Conservation (phyloP, 1,140 invertebrate genomes). For the Bicyclus anynana region DNA sequence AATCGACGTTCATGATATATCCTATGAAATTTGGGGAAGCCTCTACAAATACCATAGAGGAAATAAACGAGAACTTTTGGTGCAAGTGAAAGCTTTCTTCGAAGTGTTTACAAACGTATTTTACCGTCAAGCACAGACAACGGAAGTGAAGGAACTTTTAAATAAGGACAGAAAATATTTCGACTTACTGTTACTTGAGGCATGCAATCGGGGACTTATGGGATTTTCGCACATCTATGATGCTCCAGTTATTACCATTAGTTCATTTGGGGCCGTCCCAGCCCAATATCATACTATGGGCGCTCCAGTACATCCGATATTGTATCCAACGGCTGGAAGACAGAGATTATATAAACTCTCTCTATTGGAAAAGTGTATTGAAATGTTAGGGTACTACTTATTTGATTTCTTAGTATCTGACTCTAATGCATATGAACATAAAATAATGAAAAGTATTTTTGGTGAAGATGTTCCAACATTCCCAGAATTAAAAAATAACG, state of each 20-base stretch:
- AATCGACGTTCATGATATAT: constrained; percentile 13
- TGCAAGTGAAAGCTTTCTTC: constrained; percentile 5
- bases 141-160: constrained; percentile 40
- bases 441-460: constrained; percentile 52
- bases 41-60: neutral
- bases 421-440: constrained; percentile 33
- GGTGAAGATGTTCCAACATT: constrained; percentile 49
- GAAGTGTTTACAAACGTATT: neutral
- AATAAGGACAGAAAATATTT: constrained; percentile 41
- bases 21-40: constrained; percentile 3
- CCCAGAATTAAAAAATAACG: constrained; percentile 58
- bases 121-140: constrained; percentile 30
- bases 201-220: constrained; percentile 26
- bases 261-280: constrained; percentile 36
- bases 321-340: constrained; percentile 58
- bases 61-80: constrained; percentile 2
- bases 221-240: constrained; percentile 57
- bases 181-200: constrained; percentile 54
- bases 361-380: constrained; percentile 45
- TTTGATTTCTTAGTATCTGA: neutral
- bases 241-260: constrained; percentile 59
- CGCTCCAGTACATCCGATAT: constrained; percentile 63
- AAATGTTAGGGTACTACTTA: constrained; percentile 31
- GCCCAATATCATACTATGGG: constrained; percentile 48
- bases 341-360: constrained; percentile 36